These are phyloP conservation scores for Muscidifurax raptorellus DNA, from an alignment of 1,140 invertebrate species.

Conservation along the genomic window DNA sequence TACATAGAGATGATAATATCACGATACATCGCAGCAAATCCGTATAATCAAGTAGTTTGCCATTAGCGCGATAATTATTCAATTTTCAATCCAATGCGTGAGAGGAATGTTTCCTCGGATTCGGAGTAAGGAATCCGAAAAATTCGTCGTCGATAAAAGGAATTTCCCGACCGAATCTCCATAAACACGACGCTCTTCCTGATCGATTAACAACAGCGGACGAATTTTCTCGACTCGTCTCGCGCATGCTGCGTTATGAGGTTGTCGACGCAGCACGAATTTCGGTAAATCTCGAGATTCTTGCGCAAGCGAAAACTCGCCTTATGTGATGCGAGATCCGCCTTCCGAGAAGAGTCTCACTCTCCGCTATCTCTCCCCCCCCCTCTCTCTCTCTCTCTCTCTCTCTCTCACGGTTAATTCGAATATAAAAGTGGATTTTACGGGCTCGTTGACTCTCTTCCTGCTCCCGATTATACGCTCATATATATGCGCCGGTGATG, in stretches of 20 bases:
- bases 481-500: background rate
- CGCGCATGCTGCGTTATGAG: too few relatives aligned
- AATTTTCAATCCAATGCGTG: too few relatives aligned
- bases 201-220: too few relatives aligned
- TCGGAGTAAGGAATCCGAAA: background rate
- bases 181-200: too few relatives aligned
- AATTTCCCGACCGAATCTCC: too few relatives aligned
- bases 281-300: constrained; percentile 1
- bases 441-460: constrained; percentile 37
- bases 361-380: background rate
- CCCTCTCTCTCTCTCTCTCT: too few relatives aligned
- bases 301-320: constrained; percentile 24
- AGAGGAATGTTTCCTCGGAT: background rate
- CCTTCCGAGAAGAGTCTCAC: background rate
- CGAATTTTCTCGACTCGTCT: too few relatives aligned
- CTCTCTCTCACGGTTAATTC: constrained; percentile 20
- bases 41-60: too few relatives aligned
- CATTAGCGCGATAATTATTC: too few relatives aligned
- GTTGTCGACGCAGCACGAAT: background rate
- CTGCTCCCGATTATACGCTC: constrained; percentile 47
- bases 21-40: too few relatives aligned
- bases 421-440: constrained; percentile 21
- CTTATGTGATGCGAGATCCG: background rate
- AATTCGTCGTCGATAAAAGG: background rate
- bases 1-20: too few relatives aligned